Conservation (phyloP, 2,113 vertebrate genomes). For the Caloenas nicobarica region DNA sequence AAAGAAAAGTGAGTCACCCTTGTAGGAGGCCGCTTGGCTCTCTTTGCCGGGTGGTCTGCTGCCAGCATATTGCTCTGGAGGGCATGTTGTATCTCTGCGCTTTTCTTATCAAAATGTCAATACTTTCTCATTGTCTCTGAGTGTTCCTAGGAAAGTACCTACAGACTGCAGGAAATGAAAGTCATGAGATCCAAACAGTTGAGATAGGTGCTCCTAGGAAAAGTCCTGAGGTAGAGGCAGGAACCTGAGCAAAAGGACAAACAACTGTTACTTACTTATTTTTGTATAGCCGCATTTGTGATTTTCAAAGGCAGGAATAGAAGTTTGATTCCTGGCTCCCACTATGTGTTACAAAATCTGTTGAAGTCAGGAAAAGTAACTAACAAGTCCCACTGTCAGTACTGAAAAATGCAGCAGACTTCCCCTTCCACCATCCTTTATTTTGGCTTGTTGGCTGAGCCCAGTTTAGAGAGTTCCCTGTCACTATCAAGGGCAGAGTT, state of each 20-base stretch:
- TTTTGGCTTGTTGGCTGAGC: neutral
- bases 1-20: neutral
- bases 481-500: neutral
- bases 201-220: neutral
- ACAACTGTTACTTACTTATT: neutral
- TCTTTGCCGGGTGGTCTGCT: neutral
- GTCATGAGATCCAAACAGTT: slow-evolving; percentile 12
- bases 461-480: neutral
- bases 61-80: neutral
- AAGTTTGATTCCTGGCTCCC: neutral
- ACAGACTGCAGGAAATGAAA: slow-evolving; percentile 7
- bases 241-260: neutral
- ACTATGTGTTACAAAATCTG: neutral
- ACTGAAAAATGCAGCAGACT: neutral
- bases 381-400: neutral
- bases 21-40: neutral
- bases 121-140: slow-evolving; percentile 38
- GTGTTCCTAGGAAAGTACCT: slow-evolving; percentile 24
- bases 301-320: neutral
- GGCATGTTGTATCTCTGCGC: neutral
- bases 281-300: neutral
- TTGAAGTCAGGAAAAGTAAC: neutral
- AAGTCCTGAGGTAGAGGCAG: neutral
- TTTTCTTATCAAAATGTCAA: slow-evolving; percentile 62
- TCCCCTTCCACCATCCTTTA: neutral